These are phyloP conservation scores for Myrmecobius fasciatus DNA, from an alignment of 2,113 vertebrate genomes.

Conservation along the genomic window DNA sequence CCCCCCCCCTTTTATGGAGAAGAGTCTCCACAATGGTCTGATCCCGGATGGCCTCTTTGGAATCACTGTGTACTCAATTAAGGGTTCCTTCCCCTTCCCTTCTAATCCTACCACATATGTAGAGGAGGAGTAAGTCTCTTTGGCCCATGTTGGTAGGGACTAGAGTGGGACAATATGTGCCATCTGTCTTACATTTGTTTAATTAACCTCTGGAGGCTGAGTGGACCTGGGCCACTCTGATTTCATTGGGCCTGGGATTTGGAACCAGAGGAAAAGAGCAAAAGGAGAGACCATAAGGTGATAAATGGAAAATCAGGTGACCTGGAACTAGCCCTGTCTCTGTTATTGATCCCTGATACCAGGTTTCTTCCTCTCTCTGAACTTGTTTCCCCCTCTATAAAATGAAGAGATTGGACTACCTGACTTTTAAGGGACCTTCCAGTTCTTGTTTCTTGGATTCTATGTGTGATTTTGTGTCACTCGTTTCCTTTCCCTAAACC, in stretches of 20 bases:
- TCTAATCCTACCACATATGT: neutral
- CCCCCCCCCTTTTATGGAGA: neutral
- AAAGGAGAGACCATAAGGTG: neutral
- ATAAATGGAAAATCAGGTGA: neutral
- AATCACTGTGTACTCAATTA: neutral
- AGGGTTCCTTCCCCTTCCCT: neutral
- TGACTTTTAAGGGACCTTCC: neutral
- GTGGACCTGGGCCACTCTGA: neutral
- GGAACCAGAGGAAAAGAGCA: neutral
- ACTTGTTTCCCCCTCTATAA: neutral
- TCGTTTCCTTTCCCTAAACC: neutral
- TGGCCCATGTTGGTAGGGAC: neutral
- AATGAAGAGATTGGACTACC: neutral
- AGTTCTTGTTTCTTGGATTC: neutral
- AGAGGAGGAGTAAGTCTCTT: neutral
- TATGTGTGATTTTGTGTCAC: neutral
- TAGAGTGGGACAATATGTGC: neutral
- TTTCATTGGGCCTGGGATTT: neutral
- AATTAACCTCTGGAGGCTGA: neutral
- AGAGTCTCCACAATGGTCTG: neutral
- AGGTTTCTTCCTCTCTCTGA: neutral
- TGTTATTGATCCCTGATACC: neutral
- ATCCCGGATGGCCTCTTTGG: neutral
- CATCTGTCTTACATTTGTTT: neutral
- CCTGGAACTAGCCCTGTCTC: neutral